Base-by-base conservation (phyloP, 1,140 invertebrate genomes). In the Neuroterus valhalla region DNA sequence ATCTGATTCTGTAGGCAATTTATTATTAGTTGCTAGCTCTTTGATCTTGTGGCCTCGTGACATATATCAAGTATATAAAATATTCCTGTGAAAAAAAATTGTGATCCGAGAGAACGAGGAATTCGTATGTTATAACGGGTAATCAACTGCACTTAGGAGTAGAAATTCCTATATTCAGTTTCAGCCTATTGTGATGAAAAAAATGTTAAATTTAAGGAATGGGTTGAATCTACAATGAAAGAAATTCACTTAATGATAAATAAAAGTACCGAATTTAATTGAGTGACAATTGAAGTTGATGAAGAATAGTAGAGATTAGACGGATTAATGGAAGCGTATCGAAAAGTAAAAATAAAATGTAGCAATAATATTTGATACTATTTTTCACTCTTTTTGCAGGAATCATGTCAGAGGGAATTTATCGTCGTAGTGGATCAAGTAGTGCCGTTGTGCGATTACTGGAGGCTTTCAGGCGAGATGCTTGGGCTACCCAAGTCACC, bases 331-430 rank as follows among this genome's bases (percentile, higher is more conserved):
- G 52, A 55, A 62, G 23, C 31, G 55, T n/a, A 6, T 31, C 55
- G 31, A 4, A 31, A 14, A 62, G 55, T n/a, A n/a, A n/a, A n/a
- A n/a, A n/a, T n/a, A n/a, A n/a, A n/a, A n/a, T n/a, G n/a, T n/a
- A n/a, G n/a, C 5, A 66, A 46, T 75, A 43, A 52, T 46, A 19
- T 74, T 62, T 5, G 10, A 38, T 38, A 38, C 6, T 38, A 8
- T 38, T 21, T 70, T 46, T 66, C 26, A 71, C 14, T 78, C 70
- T 55, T 71, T 72, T 70, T 70, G 19, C 85, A 96, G 94, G 96
- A 26, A 94, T 94, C 81, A 92, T 96, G 89, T 92, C 94, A 10
- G 94, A 96, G 88, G 96, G 96, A 1, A 96, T 98, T 82, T 98
- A 98, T 87, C 91, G 97, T 21, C 92, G 94, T 48, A 94, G 93